Evolutionary conservation across 2,113 vertebrate genomes (phyloP), one percentile per base, ranked within the genome.

Genomic region (Neofelis nebulosa): DNA sequence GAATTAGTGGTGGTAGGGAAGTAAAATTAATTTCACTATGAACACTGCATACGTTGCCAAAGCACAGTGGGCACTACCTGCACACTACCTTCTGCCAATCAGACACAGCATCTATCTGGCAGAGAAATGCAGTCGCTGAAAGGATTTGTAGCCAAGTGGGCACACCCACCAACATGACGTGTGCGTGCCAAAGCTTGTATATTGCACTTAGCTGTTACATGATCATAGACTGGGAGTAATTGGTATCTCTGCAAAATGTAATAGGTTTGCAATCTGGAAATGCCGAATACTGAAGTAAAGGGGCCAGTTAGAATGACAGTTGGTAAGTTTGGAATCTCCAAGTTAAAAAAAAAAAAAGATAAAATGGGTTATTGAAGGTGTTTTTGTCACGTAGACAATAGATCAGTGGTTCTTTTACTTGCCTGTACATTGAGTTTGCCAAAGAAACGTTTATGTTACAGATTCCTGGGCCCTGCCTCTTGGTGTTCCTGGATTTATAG

Each of bases 171-270:
- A 57, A 10, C 4, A n/a, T 57, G 57, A 84, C 21, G 55, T 27
- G 36, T 92, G 36, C 66, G 16, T 66, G 66, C 83, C 87, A 97
- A 89, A 78, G 45, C 11, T 80, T 36, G 9, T 89, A 36, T 48
- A 23, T 41, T 94, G 33, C n/a, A 68, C 13, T 88, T 90, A 94
- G n/a, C 71, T 93, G 27, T 66, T 89, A 92, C 71, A 9, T 45
- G 31, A 57, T 93, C 81, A 90, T 55, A 91, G 38, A 85, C 19
- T 76, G 36, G 57, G 76, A 91, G 33, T 89, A 93, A 96, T 55
- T 86, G 63, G 2, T 79, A 91, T 88, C 61, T 71, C 69, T n/a
- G 0, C n/a, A 94, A 94, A 84, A 81, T 69, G 38, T 63, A 66
- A 2, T 45, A 48, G 33, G 48, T 83, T 87, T 94, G 38, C 48